Evolutionary conservation across 2,113 vertebrate species (phyloP), one percentile per base, ranked within the genome.

Genomic region (Neodon shergylaensis): DNA sequence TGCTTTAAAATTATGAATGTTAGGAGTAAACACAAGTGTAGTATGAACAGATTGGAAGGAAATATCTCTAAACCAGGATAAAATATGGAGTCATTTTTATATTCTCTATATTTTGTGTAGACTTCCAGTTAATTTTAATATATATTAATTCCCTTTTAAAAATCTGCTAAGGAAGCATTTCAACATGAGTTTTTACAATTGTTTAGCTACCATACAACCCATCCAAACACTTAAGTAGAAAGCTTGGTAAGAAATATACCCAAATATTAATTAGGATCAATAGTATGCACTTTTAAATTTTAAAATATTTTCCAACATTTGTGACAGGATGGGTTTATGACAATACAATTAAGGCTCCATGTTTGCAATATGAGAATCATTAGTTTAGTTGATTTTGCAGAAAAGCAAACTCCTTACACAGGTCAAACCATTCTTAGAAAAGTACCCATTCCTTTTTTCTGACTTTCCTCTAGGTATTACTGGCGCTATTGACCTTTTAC

Each of bases 261-360:
- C 82, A 96, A 91, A 79, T 94, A 92, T 91, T 83, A 92, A 92
- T 58, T 31, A 10, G 87, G 36, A 44, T 72, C 92, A 94, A 22
- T 94, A 93, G 68, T 86, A 93, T 72, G 39, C 17, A 74, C 91
- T 31, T 58, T 73, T 70, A 63, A 74, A 8, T 87, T 90, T 88
- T 12, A 82, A 90, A 92, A 49, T 66, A n/a, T 24, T 33, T 82
- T 91, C 86, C 22, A 26, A 83, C 90, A 95, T 93, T 77, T 33
- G 24, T 92, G 65, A 76, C 72, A 72, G 9, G 65, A n/a, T 92
- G 39, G 26, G 61, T 82, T 90, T 66, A 90, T 88, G 10, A 44
- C 89, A 88, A 85, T 58, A 77, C 81, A 85, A 79, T 12, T 81
- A 92, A 92, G 65, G 89, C 8, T 88, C 0, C 14, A 0, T 86